phyloP scores from a whole-genome alignment of 2,888 invertebrate species.

The Ferdinandea cuprea region DNA sequence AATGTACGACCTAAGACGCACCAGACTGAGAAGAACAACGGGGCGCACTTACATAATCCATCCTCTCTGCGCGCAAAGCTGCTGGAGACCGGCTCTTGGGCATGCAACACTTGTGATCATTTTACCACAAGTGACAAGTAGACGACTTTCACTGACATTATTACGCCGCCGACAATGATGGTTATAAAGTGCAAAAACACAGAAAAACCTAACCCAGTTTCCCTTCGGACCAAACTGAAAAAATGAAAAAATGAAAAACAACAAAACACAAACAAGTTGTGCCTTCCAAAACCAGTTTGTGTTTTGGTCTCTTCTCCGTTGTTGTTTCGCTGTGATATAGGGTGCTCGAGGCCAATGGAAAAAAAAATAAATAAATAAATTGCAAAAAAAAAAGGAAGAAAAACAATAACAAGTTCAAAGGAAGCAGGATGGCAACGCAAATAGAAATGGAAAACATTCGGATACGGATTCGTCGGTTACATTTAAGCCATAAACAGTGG shows the following conservation, averaged over 20 bases:
- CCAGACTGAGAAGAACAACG: slow-evolving; percentile 56
- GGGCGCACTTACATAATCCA: slow-evolving; percentile 53
- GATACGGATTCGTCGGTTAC: neutral
- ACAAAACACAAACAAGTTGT: slow-evolving; percentile 11
- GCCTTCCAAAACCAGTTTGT: slow-evolving; percentile 59
- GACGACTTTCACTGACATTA: slow-evolving; percentile 71
- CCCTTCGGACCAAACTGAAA: slow-evolving; percentile 65
- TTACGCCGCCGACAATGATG: slow-evolving; percentile 55
- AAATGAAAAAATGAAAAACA: too few relatives aligned
- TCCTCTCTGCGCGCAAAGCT: slow-evolving; percentile 30
- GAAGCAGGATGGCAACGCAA: slow-evolving; percentile 24
- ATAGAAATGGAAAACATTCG: slow-evolving; percentile 19
- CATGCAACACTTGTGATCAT: slow-evolving; percentile 31
- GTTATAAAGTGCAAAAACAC: slow-evolving; percentile 1
- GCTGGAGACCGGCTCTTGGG: slow-evolving; percentile 50
- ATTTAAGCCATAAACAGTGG: too few relatives aligned
- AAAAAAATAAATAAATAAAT: neutral
- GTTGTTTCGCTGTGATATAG: neutral
- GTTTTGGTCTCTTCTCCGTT: slow-evolving; percentile 22
- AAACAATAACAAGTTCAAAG: slow-evolving; percentile 37
- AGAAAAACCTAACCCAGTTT: slow-evolving; percentile 70
- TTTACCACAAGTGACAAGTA: slow-evolving; percentile 63
- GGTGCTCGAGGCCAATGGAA: slow-evolving; percentile 19
- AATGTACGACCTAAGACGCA: slow-evolving; percentile 45
- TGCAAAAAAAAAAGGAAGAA: slow-evolving; percentile 14